Conservation (phyloP, 2,113 vertebrate genomes). For the Ctenodactylus gundi region DNA sequence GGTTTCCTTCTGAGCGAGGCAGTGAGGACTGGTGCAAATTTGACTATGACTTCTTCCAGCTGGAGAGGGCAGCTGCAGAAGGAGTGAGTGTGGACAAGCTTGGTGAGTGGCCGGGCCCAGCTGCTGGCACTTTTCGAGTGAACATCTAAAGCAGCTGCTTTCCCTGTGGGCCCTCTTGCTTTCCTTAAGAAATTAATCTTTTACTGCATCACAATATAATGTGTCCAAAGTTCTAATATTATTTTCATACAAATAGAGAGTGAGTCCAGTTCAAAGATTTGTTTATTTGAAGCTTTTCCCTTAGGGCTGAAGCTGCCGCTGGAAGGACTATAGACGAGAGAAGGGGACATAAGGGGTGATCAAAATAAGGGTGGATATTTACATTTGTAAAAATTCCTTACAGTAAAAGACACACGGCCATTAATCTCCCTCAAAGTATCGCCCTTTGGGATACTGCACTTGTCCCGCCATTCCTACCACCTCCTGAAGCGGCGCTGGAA, state of each 20-base stretch:
- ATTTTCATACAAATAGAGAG: neutral
- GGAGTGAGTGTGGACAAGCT: constrained; percentile 85
- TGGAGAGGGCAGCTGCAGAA: constrained; percentile 89
- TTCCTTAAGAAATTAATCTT: neutral
- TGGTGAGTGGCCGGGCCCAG: constrained; percentile 68
- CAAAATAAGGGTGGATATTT: no score
- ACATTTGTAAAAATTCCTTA: no score
- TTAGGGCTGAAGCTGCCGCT: neutral
- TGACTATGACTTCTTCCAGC: constrained; percentile 93
- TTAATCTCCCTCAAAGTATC: no score
- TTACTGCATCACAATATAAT: neutral
- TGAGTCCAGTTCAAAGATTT: neutral
- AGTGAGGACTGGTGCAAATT: constrained; percentile 87
- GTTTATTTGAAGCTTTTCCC: neutral
- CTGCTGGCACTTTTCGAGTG: neutral
- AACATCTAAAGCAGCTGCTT: neutral
- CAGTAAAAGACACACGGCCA: no score
- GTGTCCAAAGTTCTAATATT: neutral
- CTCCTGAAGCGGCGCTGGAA: no score
- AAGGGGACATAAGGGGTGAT: no score
- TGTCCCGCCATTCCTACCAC: no score
- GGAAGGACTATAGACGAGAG: neutral
- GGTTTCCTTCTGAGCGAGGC: constrained; percentile 87
- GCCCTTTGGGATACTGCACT: no score
- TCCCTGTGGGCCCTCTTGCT: neutral